Conservation (phyloP, 2,888 invertebrate species). For the Leuctra nigra region DNA sequence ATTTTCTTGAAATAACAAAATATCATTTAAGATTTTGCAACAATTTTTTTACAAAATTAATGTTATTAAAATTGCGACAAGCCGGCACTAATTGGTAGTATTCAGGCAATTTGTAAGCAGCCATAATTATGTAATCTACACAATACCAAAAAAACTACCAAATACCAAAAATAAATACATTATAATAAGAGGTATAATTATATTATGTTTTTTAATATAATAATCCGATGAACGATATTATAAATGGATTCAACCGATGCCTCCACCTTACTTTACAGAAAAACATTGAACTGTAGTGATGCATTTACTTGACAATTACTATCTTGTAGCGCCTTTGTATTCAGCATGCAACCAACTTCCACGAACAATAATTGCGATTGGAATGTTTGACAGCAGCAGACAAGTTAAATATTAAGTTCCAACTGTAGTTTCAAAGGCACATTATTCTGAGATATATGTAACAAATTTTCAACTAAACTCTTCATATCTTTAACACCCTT, state of each 20-base stretch:
- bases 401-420: background rate
- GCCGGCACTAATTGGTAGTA: background rate
- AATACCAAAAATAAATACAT: background rate
- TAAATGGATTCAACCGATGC: slow-evolving; percentile 4
- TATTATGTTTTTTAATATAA: background rate
- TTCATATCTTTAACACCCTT: slow-evolving; percentile 24
- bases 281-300: no score
- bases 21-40: slow-evolving; percentile 7
- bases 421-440: slow-evolving; percentile 23
- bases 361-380: background rate
- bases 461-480: slow-evolving; percentile 26
- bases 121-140: background rate
- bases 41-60: slow-evolving; percentile 4
- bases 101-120: background rate
- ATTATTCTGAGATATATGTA: slow-evolving; percentile 26
- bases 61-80: slow-evolving; percentile 5
- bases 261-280: slow-evolving; percentile 3
- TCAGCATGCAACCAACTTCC: no score
- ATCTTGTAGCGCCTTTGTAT: no score
- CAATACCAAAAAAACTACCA: background rate
- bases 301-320: no score
- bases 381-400: background rate
- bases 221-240: background rate
- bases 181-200: background rate
- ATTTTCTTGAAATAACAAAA: slow-evolving; percentile 14